These are phyloP conservation scores for Epinotia brunnichana DNA, from an alignment of 2,888 invertebrate genomes.

Conservation along the genomic window DNA sequence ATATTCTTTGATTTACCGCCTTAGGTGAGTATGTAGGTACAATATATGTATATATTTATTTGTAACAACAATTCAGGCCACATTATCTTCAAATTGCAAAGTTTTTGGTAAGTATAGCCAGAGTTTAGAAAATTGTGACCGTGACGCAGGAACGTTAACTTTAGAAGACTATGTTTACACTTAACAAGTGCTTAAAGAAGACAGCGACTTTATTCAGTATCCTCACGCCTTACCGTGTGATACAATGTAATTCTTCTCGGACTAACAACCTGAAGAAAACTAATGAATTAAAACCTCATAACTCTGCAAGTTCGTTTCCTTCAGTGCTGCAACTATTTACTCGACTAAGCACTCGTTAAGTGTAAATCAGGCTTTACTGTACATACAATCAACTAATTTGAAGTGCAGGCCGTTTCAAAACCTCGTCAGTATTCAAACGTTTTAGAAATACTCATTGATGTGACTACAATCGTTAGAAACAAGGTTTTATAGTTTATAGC, in stretches of 20 bases:
- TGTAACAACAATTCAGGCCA: neutral
- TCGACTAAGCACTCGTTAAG: neutral
- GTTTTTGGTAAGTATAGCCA: neutral
- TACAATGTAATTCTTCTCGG: too few species aligned
- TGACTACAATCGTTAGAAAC: neutral
- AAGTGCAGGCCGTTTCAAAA: neutral
- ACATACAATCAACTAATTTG: neutral
- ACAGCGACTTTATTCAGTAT: neutral
- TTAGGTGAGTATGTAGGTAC: neutral
- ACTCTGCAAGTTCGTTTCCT: neutral
- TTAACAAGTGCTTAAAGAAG: neutral
- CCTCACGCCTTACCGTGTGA: neutral
- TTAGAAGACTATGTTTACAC: neutral
- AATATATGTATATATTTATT: neutral
- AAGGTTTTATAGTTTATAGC: neutral
- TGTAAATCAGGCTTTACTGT: neutral
- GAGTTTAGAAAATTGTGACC: neutral
- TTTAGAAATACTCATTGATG: too few species aligned
- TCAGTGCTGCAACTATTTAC: neutral
- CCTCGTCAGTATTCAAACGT: neutral
- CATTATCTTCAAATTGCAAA: neutral
- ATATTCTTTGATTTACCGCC: neutral
- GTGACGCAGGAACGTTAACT: slow-evolving; percentile 21
- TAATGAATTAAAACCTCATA: neutral
- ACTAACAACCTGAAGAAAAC: too few species aligned